Conservation (phyloP, 37 sponge, comb jelly and placozoan species). For the Chondrilla cf. caribensis region DNA sequence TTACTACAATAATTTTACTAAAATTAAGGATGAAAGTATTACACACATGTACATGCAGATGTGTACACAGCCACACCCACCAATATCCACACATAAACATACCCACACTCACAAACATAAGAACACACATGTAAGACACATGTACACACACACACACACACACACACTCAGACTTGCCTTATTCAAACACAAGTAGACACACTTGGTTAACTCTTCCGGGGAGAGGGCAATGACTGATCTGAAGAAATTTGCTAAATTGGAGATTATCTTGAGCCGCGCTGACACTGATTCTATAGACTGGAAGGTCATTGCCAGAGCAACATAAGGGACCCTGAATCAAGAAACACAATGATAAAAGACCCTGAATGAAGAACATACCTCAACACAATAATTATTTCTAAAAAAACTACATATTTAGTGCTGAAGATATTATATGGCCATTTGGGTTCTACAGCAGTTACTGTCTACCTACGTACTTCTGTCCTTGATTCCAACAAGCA, state of each 20-base stretch:
- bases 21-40: not conserved
- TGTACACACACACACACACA: conserved; percentile 13
- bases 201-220: conserved; percentile 72
- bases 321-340: conserved; percentile 65
- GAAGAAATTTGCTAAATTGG: conserved; percentile 83
- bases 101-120: too few species aligned
- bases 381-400: too few species aligned
- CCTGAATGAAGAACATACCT: too few species aligned
- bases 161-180: conserved; percentile 47
- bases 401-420: too few species aligned
- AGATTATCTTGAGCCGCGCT: conserved; percentile 55
- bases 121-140: conserved; percentile 5
- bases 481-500: conserved; percentile 65
- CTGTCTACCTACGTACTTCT: too few species aligned
- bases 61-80: too few species aligned
- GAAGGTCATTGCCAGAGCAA: conserved; percentile 79
- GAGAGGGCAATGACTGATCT: conserved; percentile 91
- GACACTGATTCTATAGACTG: conserved; percentile 64
- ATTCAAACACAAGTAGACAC: conserved; percentile 95
- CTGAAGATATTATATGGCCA: too few species aligned
- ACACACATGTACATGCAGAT: not conserved
- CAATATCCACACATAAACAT: too few species aligned
- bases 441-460: too few species aligned
- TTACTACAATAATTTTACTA: not conserved
- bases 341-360: too few species aligned